Evolutionary conservation across 2,888 invertebrate species (phyloP), one percentile per base, ranked within the genome.

Genomic region (Apomyelois bistriatella): DNA sequence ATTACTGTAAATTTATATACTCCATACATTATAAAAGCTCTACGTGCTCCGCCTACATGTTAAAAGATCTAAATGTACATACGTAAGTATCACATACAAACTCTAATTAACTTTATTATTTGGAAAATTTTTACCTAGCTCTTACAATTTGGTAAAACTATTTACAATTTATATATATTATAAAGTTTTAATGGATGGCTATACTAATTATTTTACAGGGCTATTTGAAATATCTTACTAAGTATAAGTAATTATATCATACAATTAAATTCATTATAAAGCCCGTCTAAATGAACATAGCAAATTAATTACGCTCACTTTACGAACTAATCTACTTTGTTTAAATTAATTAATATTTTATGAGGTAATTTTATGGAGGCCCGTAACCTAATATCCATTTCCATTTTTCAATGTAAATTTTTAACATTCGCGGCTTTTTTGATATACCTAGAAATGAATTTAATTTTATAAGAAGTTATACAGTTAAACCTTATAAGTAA

Each of bases 241-340:
- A 49, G 59, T 58, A 58, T n/a, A 53, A 57, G 62, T 71, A 66
- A 76, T 74, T 74, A 71, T 70, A 68, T 70, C 67, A 60, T 52
- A 69, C 74, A 74, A 76, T 75, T 75, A 72, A 58, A 56, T 64
- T 65, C 73, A 71, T 72, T 73, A 72, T 70, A 69, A 70, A 70
- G 62, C 64, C 62, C 62, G 65, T 64, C 65, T 65, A 69, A 71
- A 70, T 72, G 61, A 65, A 65, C 53, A 58, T 60, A 69, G 70
- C 67, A 74, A 72, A 70, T 70, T 68, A 68, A 70, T 64, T 64
- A 63, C 65, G 59, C 59, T 66, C 63, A 67, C 64, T 68, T 75
- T 68, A 73, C 63, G 58, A 69, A 68, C 64, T 74, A 73, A 75
- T 73, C 66, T 66, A 70, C 60, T 66, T 58, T 61, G 53, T 42